Evolutionary conservation across 30 jellyfish, hydroid and myxozoan species (phyloP), one percentile per base, ranked within the genome.

Genomic region (Sanderia malayensis): DNA sequence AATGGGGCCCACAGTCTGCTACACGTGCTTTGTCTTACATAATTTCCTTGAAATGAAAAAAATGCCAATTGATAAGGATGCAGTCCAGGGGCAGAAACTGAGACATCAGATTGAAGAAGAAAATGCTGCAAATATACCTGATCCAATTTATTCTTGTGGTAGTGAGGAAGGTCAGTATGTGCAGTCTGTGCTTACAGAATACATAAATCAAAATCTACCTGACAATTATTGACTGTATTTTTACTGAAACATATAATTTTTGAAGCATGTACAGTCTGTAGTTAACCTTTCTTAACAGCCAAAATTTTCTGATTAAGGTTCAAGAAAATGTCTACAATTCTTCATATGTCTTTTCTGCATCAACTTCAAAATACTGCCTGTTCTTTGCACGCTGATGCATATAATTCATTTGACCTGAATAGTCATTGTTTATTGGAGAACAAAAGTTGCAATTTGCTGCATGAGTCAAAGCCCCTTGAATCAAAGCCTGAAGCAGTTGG

Each of bases 161-260:
- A 72, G 32, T 61, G 66, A 24, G 4, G 81, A 59, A 37, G 87
- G 87, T 59, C 69, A 61, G 61, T 75, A 75, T 61, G 70, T 62
- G 20, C 49, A 71, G 58, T 23, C 29, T 17, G 61, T 46, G 0
- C 49, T 75, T 27, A 61, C 47, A 33, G 64, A 32, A 45, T 75
- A 75, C 33, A 61, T 58, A 32, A 0, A 45, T 30, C 44, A 58
- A 33, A 75, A 61, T 33, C 57, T 70, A 70, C 73, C 64, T 18
- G 49, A 49, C 28, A 70, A 46, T 28, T 73, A 47, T 44, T 47
- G 52, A 44, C 44, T 6, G 30, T 10, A 28, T 21, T n/a, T n/a
- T n/a, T n/a, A n/a, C n/a, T n/a, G n/a, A n/a, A n/a, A n/a, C n/a
- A n/a, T n/a, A n/a, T n/a, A n/a, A n/a, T n/a, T n/a, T n/a, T n/a